Evolutionary conservation across 2,888 invertebrate genomes (phyloP).

Genomic region (Ecdyonurus torrentis): DNA sequence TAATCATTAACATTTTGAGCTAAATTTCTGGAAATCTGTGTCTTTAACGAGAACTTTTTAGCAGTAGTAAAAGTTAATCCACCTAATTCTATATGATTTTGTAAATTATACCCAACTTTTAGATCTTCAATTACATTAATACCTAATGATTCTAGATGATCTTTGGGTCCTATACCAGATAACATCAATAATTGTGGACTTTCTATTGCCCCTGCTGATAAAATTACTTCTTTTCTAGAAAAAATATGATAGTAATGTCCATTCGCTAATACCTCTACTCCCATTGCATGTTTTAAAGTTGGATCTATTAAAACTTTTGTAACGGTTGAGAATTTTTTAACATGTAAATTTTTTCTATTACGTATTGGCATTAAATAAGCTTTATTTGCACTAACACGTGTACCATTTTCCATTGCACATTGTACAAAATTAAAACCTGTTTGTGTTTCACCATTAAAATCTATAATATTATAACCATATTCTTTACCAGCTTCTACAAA

Average conservation of each 20-base stretch:
- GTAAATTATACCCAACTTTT: slow-evolving; percentile 47
- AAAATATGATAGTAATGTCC: slow-evolving; percentile 15
- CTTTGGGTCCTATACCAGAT: slow-evolving; percentile 11
- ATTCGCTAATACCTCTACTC: slow-evolving; percentile 45
- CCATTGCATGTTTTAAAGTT: slow-evolving; percentile 41
- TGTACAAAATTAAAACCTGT: slow-evolving; percentile 29
- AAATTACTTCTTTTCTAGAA: slow-evolving; percentile 10
- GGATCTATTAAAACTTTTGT: slow-evolving; percentile 48
- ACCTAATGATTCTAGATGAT: slow-evolving; percentile 9
- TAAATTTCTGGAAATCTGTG: slow-evolving; percentile 26
- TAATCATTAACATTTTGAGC: too few species aligned
- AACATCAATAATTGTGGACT: slow-evolving; percentile 11
- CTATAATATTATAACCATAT: slow-evolving; percentile 18
- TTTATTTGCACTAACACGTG: slow-evolving; percentile 32
- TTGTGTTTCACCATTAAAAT: slow-evolving; percentile 23
- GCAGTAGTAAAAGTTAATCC: slow-evolving; percentile 40
- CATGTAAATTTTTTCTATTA: slow-evolving; percentile 21
- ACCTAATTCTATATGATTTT: slow-evolving; percentile 50
- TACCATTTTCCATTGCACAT: slow-evolving; percentile 38
- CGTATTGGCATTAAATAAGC: slow-evolving; percentile 35
- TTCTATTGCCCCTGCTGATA: slow-evolving; percentile 10
- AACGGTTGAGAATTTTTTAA: slow-evolving; percentile 34
- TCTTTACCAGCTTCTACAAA: slow-evolving; percentile 19
- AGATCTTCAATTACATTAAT: slow-evolving; percentile 29
- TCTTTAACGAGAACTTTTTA: too few species aligned